A percentile compares a stretch with the other conserved stretches of the same genome.
These are phyloP conservation scores for Huso huso DNA, from an alignment of 2,797 vertebrate species.

Conservation along the genomic window DNA sequence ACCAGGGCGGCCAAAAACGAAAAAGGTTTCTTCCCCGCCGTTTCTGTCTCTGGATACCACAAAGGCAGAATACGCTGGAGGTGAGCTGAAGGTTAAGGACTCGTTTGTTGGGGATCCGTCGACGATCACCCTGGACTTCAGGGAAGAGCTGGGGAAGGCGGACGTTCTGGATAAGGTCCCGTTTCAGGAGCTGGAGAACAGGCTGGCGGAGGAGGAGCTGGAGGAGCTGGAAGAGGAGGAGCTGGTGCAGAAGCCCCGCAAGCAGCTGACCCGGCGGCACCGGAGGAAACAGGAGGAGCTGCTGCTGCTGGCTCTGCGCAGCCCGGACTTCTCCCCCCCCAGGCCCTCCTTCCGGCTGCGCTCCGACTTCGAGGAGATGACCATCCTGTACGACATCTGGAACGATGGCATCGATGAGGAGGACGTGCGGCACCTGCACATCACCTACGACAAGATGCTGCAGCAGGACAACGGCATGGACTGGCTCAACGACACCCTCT, in stretches of 20 bases:
- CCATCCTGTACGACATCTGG: slow-evolving; percentile 97
- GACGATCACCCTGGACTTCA: slow-evolving; percentile 68
- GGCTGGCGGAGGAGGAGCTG: slow-evolving; percentile 54
- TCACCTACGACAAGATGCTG: slow-evolving; percentile 89
- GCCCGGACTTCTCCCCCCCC: slow-evolving; percentile 69
- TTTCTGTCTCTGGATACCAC: slow-evolving; percentile 52
- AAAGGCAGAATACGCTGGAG: too few species aligned
- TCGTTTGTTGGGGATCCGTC: slow-evolving; percentile 60
- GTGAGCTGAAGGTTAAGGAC: slow-evolving; percentile 46
- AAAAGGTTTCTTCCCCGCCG: slow-evolving; percentile 45
- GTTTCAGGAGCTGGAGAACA: slow-evolving; percentile 65
- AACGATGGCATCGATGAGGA: slow-evolving; percentile 94
- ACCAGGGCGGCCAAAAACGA: slow-evolving; percentile 67
- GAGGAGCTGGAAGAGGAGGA: slow-evolving; percentile 46
- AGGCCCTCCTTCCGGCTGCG: slow-evolving; percentile 70
- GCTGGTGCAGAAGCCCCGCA: slow-evolving; percentile 45
- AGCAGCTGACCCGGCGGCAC: slow-evolving; percentile 58
- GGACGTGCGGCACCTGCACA: slow-evolving; percentile 84
- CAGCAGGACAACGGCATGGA: slow-evolving; percentile 95
- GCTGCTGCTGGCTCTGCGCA: slow-evolving; percentile 55
- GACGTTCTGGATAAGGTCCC: slow-evolving; percentile 59
- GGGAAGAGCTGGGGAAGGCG: slow-evolving; percentile 56
- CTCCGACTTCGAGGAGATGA: slow-evolving; percentile 95
- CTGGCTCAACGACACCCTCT: slow-evolving; percentile 97
- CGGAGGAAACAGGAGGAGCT: slow-evolving; percentile 76